Evolutionary conservation across 2,113 vertebrate species (phyloP).

Genomic region (Plotosus lineatus): DNA sequence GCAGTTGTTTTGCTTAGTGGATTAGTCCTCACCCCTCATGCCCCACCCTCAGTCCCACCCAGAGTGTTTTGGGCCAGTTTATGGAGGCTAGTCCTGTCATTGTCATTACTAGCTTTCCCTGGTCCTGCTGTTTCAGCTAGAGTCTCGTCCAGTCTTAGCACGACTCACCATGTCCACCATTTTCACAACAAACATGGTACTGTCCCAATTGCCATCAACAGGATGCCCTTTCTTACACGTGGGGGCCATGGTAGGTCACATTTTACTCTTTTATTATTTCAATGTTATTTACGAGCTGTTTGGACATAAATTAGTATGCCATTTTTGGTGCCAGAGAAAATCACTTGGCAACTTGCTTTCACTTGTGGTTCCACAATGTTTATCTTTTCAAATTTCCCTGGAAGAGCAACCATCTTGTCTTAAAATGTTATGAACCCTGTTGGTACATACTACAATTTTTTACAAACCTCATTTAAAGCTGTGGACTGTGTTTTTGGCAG

Average conservation of each 20-base stretch:
- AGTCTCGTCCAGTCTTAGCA: slow-evolving; percentile 92
- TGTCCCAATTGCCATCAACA: slow-evolving; percentile 93
- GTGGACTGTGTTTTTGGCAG: background rate
- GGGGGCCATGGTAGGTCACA: slow-evolving; percentile 87
- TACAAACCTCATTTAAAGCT: background rate
- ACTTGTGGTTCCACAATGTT: background rate
- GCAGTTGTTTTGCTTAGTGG: slow-evolving; percentile 59
- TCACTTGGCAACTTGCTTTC: background rate
- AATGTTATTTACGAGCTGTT: background rate
- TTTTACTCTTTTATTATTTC: background rate
- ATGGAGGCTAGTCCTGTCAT: slow-evolving; percentile 72
- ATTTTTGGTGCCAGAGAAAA: background rate
- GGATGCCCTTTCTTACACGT: slow-evolving; percentile 90
- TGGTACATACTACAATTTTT: background rate
- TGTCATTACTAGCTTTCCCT: slow-evolving; percentile 73
- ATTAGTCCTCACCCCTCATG: slow-evolving; percentile 60
- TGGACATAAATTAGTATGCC: background rate
- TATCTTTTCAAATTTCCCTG: background rate
- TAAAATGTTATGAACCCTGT: background rate
- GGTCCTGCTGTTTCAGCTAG: slow-evolving; percentile 79
- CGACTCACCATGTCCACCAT: slow-evolving; percentile 92
- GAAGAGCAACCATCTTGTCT: background rate
- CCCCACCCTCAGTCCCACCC: slow-evolving; percentile 53
- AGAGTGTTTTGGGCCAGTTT: slow-evolving; percentile 68
- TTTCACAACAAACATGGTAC: slow-evolving; percentile 93